Evolutionary conservation across 2,888 invertebrate genomes (phyloP).

Genomic region (Andrena marginata): DNA sequence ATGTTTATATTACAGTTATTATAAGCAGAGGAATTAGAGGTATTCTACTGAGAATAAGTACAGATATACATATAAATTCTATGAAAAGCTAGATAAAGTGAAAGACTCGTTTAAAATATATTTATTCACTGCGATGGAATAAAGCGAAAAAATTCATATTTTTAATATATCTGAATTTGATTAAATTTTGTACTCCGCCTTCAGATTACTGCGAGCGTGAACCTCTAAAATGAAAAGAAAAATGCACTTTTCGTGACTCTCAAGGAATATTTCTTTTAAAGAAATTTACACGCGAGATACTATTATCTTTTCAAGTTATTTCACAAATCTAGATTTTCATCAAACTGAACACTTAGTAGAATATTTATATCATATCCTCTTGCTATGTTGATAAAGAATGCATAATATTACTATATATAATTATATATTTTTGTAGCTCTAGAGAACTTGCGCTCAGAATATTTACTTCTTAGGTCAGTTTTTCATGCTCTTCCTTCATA

Average conservation of each 20-base stretch:
- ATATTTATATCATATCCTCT: constrained; percentile 77
- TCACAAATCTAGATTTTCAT: constrained; percentile 75
- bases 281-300: constrained; percentile 1
- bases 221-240: constrained; percentile 9
- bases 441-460: constrained; percentile 80
- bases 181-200: constrained; percentile 8
- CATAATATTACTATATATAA: constrained; percentile 78
- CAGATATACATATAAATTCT: constrained; percentile 46
- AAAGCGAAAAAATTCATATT: constrained; percentile 10
- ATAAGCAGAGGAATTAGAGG: constrained; percentile 76
- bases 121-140: not conserved
- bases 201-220: not conserved
- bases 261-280: not conserved
- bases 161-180: constrained; percentile 5
- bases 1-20: constrained; percentile 79
- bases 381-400: constrained; percentile 77
- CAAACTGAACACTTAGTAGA: constrained; percentile 68
- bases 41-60: constrained; percentile 72
- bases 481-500: constrained; percentile 71
- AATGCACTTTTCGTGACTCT: constrained; percentile 11
- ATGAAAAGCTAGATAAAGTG: constrained; percentile 61
- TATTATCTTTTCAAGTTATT: constrained; percentile 16
- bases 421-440: constrained; percentile 83
- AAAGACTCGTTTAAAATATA: constrained; percentile 16
- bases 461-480: constrained; percentile 75